phyloP scores from a whole-genome alignment of 2,113 vertebrate species.

The Apodemus speciosus region DNA sequence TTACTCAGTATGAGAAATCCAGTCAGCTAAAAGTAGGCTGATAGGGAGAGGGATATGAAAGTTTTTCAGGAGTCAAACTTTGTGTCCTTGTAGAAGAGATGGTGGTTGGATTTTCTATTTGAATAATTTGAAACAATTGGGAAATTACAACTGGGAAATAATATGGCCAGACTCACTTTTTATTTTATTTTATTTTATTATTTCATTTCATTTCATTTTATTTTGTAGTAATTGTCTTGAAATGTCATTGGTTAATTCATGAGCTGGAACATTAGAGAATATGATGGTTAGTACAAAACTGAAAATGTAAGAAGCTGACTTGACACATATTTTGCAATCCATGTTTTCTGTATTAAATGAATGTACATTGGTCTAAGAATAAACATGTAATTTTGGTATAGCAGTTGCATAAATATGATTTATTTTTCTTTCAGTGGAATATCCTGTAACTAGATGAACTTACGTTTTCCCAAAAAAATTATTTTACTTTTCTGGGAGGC shows the following conservation, averaged over 20 bases:
- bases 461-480: not conserved
- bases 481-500: not conserved
- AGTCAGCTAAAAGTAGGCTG: rapidly evolving
- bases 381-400: not conserved
- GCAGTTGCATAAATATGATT: not conserved
- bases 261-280: rapidly evolving
- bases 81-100: not conserved
- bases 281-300: rapidly evolving
- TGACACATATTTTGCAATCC: not conserved
- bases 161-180: not conserved
- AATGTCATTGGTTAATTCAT: rapidly evolving
- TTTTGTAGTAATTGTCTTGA: not conserved
- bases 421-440: not conserved
- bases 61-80: not conserved
- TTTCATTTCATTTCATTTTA: too few species aligned
- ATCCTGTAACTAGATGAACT: not conserved
- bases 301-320: not conserved
- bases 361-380: not conserved
- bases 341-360: not conserved
- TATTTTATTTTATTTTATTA: too few species aligned
- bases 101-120: rapidly evolving
- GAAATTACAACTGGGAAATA: not conserved
- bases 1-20: not conserved
- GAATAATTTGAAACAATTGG: not conserved
- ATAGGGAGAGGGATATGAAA: rapidly evolving